phyloP scores from a whole-genome alignment of 2,797 vertebrate species.

The Scolopax rusticola region DNA sequence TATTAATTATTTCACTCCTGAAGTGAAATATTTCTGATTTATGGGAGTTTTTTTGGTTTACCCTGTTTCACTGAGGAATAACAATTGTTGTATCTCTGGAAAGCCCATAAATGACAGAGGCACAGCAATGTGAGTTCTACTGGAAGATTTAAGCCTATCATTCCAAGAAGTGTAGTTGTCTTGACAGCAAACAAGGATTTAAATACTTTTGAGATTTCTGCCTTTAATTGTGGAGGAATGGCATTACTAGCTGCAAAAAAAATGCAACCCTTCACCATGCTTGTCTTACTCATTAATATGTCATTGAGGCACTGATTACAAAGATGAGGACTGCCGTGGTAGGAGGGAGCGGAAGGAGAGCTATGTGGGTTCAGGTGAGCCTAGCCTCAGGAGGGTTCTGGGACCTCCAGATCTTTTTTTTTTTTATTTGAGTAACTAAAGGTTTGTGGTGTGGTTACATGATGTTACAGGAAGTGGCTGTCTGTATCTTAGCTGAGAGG shows the following conservation, averaged over 20 bases:
- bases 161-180: not conserved
- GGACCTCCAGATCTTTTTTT: not conserved
- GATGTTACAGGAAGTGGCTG: not conserved
- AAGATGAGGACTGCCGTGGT: not conserved
- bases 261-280: not conserved
- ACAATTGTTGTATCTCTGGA: not conserved
- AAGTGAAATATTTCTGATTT: not conserved
- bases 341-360: not conserved
- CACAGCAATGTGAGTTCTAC: not conserved
- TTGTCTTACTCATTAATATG: not conserved
- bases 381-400: not conserved
- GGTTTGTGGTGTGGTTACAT: not conserved
- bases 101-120: not conserved
- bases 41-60: not conserved
- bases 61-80: not conserved
- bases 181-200: conserved; percentile 24
- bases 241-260: not conserved
- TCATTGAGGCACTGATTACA: not conserved
- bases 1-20: not conserved
- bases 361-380: not conserved
- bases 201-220: conserved; percentile 21
- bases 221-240: conserved; percentile 33
- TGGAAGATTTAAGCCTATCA: not conserved
- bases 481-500: not conserved
- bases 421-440: not conserved